A percentile compares a stretch with the other conserved stretches of the same genome.
Evolutionary conservation across 1,140 invertebrate species (phyloP).

Genomic region (Samia ricini): DNA sequence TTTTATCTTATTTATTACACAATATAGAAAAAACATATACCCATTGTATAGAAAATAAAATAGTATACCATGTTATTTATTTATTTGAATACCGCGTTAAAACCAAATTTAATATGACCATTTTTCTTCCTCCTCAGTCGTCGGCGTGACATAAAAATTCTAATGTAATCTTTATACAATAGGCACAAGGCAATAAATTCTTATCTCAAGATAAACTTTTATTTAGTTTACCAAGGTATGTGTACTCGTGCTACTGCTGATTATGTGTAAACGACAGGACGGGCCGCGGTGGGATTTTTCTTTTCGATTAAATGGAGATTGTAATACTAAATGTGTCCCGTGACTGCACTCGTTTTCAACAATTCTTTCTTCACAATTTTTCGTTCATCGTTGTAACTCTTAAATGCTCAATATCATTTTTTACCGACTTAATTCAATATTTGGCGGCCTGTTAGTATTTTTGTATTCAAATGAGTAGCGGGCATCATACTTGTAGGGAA

Average conservation of each 20-base stretch:
- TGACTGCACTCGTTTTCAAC: too few relatives aligned
- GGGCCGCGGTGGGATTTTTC: neutral
- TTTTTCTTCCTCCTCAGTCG: constrained; percentile 11
- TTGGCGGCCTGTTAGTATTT: too few relatives aligned
- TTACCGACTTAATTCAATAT: too few relatives aligned
- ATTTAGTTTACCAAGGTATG: constrained; percentile 2
- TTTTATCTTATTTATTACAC: too few relatives aligned
- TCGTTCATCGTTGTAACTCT: too few relatives aligned
- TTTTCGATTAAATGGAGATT: neutral
- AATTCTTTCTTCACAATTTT: too few relatives aligned
- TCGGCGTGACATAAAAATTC: constrained; percentile 14
- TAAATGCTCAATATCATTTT: too few relatives aligned
- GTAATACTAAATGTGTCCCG: too few relatives aligned
- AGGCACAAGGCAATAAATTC: constrained; percentile 11
- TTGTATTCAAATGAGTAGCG: too few relatives aligned
- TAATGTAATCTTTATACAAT: constrained; percentile 14
- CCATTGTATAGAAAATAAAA: neutral
- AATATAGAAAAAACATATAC: neutral
- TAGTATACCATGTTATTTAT: neutral
- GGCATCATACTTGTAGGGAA: too few relatives aligned
- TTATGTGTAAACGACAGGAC: neutral
- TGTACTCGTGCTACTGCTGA: neutral
- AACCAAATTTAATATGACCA: constrained; percentile 10
- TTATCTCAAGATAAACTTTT: constrained; percentile 13
- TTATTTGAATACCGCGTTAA: constrained; percentile 2